Base-by-base conservation (phyloP, 2,888 invertebrate species). In the Buathra laborator region DNA sequence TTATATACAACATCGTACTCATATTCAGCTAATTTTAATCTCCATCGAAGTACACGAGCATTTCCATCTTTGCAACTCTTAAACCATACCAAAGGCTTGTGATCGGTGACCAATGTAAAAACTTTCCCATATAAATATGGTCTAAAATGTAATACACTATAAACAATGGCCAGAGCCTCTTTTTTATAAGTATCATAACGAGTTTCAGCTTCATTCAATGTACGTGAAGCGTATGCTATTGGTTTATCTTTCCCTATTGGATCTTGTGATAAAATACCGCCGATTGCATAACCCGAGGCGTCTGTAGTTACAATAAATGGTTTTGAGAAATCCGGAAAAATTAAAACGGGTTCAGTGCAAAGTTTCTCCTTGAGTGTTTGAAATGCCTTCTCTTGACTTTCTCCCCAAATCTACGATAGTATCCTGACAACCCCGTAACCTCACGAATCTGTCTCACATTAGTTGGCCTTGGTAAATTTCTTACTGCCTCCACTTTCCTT, bases 101-200 rank as follows among this genome's bases (percentile, higher is more conserved):
- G 91, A 79, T 93, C 92, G 0, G 91, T 92, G 1, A 90, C 82
- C n/a, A 92, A 87, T 2, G 24, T 24, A 24, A 24, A 24, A 24
- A 24, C 24, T 24, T 24, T 24, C 24, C 24, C 24, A 24, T 24
- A 24, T 24, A 24, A 24, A 24, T 24, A 24, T 2, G 24, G 24
- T 24, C 24, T 24, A 24, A 24, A 24, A 3, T 24, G 24, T 24
- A 24, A 24, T 24, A 24, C 24, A 24, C 24, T 24, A 24, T 24
- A 24, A 24, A 24, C 24, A 24, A 24, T 24, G 37, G 70, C 81
- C 70, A 92, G 91, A 6, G 53, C 53, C 16, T 64, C 84, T 87
- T 59, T 59, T 12, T 59, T 29, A 7, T 59, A 53, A 19, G 24
- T 24, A 24, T 24, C 24, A 24, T 24, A 24, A 24, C 24, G 24